Base-by-base conservation (phyloP, 2,797 vertebrate genomes). In the Anomalospiza imberbis region DNA sequence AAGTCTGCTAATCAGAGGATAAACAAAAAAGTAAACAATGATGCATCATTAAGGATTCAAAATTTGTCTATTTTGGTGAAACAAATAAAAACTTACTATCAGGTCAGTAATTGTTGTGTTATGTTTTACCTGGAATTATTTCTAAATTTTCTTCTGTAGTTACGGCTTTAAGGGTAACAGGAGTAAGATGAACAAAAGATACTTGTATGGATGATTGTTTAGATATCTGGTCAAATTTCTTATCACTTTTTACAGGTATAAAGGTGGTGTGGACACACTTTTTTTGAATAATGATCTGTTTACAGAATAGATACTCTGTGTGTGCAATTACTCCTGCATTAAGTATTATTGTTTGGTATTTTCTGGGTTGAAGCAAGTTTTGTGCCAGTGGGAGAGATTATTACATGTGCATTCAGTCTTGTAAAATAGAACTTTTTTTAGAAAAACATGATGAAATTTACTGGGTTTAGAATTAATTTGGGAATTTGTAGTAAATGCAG, bases 21-120 rank as follows among this genome's bases (percentile, higher is more conserved):
- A 97, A 99, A 99, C 98, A 99, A 99, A 98, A 99, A 99, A 97
- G 98, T 99, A 83, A 99, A 99, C 98, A 99, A 99, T 80, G 99
- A 99, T 95, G 97, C 99, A 3, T 99, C 99, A 6, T 97, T 99
- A 93, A 98, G 99, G 85, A 99, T 99, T 90, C 99, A 99, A 97
- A 99, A 99, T 97, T 97, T 99, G 42, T 99, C 98, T 47, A 98
- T 99, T 97, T 98, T 99, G 97, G 99, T 99, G 97, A 98, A 98
- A 94, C 99, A 99, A 96, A 99, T 99, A 92, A 99, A 99, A 98
- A 96, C 97, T 89, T 99, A 99, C 95, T 99, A 99, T 96, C 99
- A 99, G 99, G 99, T 99, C 97, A 98, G 98, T 96, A 51, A 28
- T 65, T 68, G 78, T 96, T 38, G 67, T 45, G 57, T 17, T 94